These are phyloP conservation scores for Mamestra brassicae DNA, from an alignment of 2,888 invertebrate species.

Conservation along the genomic window DNA sequence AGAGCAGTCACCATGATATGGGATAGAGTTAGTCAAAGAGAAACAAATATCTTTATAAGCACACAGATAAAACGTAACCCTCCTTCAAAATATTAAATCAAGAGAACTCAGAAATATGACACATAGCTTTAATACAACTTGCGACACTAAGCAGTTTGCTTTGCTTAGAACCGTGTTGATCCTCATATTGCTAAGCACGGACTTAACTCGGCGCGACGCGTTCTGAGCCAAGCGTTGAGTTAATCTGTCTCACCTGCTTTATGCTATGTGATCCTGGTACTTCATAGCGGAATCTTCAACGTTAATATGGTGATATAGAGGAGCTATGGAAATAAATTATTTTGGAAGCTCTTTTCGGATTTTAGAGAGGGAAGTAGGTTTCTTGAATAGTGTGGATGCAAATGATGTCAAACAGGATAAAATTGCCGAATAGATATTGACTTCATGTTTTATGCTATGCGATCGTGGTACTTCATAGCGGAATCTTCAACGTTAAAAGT, in stretches of 20 bases:
- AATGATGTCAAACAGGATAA: neutral
- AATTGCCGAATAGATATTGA: no score
- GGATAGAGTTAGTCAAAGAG: no score
- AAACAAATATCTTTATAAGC: neutral
- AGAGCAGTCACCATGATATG: no score
- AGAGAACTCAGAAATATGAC: neutral
- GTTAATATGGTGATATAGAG: neutral
- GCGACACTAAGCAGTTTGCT: constrained; percentile 1
- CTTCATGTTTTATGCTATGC: no score
- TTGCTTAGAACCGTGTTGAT: constrained; percentile 23
- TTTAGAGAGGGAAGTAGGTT: constrained; percentile 1
- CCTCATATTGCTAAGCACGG: constrained; percentile 16
- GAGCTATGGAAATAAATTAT: neutral
- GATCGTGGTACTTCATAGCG: no score
- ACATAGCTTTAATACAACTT: neutral
- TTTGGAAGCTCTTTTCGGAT: neutral
- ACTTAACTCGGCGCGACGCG: constrained; percentile 18
- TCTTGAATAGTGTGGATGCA: neutral
- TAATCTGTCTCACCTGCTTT: constrained; percentile 11
- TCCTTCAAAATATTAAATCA: constrained; percentile 1
- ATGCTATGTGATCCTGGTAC: constrained; percentile 29
- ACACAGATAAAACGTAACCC: neutral
- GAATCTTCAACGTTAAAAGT: no score
- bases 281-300: neutral
- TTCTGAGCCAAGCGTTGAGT: neutral